Base-by-base conservation (phyloP, 2,113 vertebrate genomes). In the Eulemur macaco region DNA sequence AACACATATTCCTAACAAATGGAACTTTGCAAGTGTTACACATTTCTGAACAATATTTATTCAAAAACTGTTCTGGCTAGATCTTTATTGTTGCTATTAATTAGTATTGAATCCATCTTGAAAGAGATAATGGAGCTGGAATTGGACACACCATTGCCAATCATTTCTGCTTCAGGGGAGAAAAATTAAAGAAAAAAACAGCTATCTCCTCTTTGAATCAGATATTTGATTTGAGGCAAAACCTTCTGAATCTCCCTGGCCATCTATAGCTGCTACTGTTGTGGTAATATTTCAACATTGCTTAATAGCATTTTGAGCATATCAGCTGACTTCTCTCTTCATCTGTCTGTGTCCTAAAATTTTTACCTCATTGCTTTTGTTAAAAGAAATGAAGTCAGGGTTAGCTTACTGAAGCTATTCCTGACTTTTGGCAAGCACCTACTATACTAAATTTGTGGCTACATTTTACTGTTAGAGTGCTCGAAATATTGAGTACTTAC, bases 201-300 rank as follows among this genome's bases (percentile, higher is more conserved):
- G 25, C 11, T 84, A 6, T 80, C 9, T 84, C 29, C 14, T 71
- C 60, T 83, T 71, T 92, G 84, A 96, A 93, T 20, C 68, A 42
- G 56, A 45, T 60, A n/a, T 39, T 71, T 96, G 47, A 68, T 74
- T 77, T 91, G n/a, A 93, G 31, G 20, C 21, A 95, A 87, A 87
- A 74, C 8, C 5, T 69, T n/a, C 56, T 56, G 6, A 86, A 25
- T 90, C 6, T 73, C 18, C 8, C 56, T 66, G 6, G 0, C 13
- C 4, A 84, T 74, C 76, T 88, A 47, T 1, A 91, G 27, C 18
- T 71, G 54, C 71, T 47, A 50, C 18, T 23, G 8, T 17, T 77
- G 14, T 37, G 45, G 13, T 34, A 37, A 37, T 86, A 66, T 60
- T 74, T 71, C 5, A 90, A 68, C 6, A 78, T 34, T 37, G 14